These are phyloP conservation scores for Podarcis raffonei DNA, from an alignment of 2,113 vertebrate species.

Conservation along the genomic window DNA sequence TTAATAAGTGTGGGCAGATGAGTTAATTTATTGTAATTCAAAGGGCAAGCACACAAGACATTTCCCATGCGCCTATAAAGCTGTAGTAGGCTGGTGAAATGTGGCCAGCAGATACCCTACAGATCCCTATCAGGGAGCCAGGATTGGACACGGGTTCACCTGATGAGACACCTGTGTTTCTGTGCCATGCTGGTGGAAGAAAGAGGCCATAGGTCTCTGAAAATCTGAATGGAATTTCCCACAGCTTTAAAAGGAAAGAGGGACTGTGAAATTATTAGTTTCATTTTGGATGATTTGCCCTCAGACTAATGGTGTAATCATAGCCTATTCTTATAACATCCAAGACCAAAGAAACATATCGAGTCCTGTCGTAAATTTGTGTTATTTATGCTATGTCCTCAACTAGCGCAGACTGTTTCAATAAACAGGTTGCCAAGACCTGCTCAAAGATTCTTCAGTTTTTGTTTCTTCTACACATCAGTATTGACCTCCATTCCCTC, in stretches of 20 bases:
- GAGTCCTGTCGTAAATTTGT: neutral
- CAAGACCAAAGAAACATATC: neutral
- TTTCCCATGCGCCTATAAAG: neutral
- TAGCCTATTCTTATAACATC: neutral
- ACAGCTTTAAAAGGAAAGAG: neutral
- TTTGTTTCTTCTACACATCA: neutral
- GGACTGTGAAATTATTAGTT: neutral
- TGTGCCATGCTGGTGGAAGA: no score
- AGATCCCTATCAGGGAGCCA: neutral
- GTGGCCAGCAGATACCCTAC: neutral
- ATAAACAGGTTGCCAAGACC: neutral
- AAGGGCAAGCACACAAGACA: no score
- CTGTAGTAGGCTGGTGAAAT: neutral
- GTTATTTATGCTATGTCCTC: neutral
- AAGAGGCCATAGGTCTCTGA: no score
- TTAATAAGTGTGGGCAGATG: no score
- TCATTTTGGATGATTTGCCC: neutral
- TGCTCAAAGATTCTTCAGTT: neutral
- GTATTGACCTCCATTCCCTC: neutral
- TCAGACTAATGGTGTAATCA: neutral
- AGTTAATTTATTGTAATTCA: no score
- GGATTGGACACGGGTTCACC: neutral
- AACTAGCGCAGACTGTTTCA: neutral
- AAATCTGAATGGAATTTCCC: neutral
- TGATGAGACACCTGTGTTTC: neutral